Percentiles rank a stretch among this genome's conserved stretches.
phyloP scores from a whole-genome alignment of 2,113 vertebrate genomes.

The Tamias sibiricus region DNA sequence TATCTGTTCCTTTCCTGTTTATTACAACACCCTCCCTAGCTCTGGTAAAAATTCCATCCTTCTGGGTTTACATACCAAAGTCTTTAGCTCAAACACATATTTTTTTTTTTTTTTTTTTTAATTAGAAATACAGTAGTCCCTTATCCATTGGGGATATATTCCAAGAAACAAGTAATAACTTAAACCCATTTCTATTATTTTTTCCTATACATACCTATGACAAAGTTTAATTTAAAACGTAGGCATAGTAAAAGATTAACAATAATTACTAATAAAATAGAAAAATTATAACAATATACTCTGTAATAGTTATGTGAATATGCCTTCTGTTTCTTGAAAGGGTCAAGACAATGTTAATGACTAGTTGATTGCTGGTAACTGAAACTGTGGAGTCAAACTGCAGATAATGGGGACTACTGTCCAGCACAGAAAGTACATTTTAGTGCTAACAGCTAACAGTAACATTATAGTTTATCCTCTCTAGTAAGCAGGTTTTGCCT shows the following conservation, averaged over 20 bases:
- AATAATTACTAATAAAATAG: background rate
- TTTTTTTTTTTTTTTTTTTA: background rate
- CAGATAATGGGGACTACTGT: background rate
- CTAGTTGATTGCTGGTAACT: background rate
- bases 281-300: background rate
- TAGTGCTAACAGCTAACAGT: background rate
- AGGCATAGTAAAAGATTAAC: background rate
- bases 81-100: background rate
- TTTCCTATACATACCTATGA: background rate
- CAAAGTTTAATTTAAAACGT: background rate
- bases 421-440: background rate
- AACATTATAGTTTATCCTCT: constrained; percentile 18
- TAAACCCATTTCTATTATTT: background rate
- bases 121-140: constrained; percentile 17
- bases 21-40: background rate
- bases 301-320: background rate
- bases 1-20: constrained; percentile 23
- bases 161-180: background rate
- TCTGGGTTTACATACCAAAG: background rate
- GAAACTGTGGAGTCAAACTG: background rate
- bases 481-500: constrained; percentile 7
- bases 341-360: background rate
- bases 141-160: background rate
- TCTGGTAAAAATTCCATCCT: constrained; percentile 36
- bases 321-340: background rate